These are phyloP conservation scores for Amphipoea oculea DNA, from an alignment of 2,888 invertebrate species.

Conservation along the genomic window DNA sequence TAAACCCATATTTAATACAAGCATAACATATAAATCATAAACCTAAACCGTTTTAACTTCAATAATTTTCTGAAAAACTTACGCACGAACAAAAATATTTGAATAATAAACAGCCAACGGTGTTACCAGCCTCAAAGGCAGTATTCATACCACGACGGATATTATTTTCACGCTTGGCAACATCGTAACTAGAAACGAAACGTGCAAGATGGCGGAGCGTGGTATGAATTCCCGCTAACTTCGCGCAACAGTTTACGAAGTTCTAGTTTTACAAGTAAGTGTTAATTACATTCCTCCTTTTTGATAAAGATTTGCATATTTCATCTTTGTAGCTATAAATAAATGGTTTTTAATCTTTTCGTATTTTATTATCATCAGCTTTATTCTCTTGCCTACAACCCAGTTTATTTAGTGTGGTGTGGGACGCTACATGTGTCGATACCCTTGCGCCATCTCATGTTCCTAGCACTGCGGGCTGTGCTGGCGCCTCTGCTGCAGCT, in stretches of 20 bases:
- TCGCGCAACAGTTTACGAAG: conserved; percentile 60
- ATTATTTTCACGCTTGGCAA: conserved; percentile 87
- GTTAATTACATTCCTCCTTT: conserved; percentile 67
- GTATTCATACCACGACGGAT: conserved; percentile 83
- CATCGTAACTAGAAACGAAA: conserved; percentile 84
- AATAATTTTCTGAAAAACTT: conserved; percentile 57
- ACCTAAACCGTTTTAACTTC: conserved; percentile 20
- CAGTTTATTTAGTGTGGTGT: too few species aligned
- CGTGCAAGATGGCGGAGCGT: conserved; percentile 71
- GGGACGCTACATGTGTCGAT: too few species aligned
- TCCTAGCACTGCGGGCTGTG: too few species aligned
- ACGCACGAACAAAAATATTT: conserved; percentile 72
- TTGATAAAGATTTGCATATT: conserved; percentile 59
- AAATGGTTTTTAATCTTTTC: conserved; percentile 3
- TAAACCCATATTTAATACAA: neutral
- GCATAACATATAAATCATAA: neutral
- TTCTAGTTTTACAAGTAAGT: conserved; percentile 61
- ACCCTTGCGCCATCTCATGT: too few species aligned
- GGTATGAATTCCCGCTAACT: conserved; percentile 67
- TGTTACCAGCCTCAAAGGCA: conserved; percentile 82
- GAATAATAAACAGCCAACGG: conserved; percentile 70
- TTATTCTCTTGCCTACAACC: neutral
- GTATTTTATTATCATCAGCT: neutral
- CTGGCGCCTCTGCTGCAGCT: too few species aligned
- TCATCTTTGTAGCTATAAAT: conserved; percentile 24